phyloP scores from a whole-genome alignment of 2,888 invertebrate species.

The Aquatica leii region DNA sequence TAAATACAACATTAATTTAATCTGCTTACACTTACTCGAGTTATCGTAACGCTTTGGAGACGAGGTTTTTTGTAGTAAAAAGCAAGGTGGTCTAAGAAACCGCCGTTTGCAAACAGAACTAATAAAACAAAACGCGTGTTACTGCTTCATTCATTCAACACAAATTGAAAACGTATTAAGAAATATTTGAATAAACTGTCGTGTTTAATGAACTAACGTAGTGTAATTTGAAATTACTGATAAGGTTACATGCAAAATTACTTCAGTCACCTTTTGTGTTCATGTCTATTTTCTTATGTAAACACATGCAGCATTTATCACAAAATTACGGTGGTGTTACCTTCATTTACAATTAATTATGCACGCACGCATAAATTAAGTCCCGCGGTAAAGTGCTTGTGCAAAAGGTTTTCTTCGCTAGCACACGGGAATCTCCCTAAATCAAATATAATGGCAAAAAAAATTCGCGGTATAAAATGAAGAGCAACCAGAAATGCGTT shows the following conservation, averaged over 20 bases:
- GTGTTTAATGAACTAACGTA: slow-evolving; percentile 8
- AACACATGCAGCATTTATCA: slow-evolving; percentile 15
- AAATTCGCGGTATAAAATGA: too few relatives aligned
- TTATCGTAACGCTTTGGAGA: too few relatives aligned
- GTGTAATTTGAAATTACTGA: slow-evolving; percentile 13
- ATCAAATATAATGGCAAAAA: too few relatives aligned
- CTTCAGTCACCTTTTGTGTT: slow-evolving; percentile 22
- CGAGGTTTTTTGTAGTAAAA: too few relatives aligned
- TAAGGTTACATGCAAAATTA: slow-evolving; percentile 20
- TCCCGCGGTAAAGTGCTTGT: slow-evolving; percentile 2
- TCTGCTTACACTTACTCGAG: too few relatives aligned
- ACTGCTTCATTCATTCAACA: not conserved
- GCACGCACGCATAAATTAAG: slow-evolving; percentile 10
- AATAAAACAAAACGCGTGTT: too few relatives aligned
- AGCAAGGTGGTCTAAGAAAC: too few relatives aligned
- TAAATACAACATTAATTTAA: too few relatives aligned
- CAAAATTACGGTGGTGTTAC: not conserved
- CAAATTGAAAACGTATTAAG: not conserved
- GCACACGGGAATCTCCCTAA: not conserved
- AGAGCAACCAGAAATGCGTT: slow-evolving; percentile 15
- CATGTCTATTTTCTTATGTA: slow-evolving; percentile 15
- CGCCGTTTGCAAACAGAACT: too few relatives aligned
- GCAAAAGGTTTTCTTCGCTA: not conserved
- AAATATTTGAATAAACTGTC: slow-evolving; percentile 6
- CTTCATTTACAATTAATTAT: slow-evolving; percentile 14